Conservation (phyloP, 2,113 vertebrate genomes). For the Tachysurus vachellii region DNA sequence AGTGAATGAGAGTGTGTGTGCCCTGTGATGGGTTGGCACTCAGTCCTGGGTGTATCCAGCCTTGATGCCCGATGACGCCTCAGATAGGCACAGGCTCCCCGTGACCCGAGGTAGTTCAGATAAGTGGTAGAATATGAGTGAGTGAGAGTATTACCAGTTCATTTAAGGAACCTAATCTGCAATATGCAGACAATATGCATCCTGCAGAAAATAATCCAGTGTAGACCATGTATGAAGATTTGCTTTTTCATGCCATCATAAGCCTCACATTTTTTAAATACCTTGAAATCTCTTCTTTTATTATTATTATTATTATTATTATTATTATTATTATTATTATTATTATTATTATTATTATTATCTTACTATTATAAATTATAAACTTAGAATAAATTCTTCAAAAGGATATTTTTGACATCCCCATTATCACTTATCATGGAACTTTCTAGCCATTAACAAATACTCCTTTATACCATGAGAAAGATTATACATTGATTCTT, state of each 20-base stretch:
- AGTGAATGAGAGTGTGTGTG: too few species aligned
- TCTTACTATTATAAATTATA: not conserved
- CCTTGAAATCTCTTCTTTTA: not conserved
- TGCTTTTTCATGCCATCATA: not conserved
- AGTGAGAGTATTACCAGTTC: not conserved
- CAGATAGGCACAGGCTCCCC: too few species aligned
- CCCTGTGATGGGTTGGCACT: too few species aligned
- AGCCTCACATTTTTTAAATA: not conserved
- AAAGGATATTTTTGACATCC: not conserved
- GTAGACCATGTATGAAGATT: not conserved
- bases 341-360: too few species aligned
- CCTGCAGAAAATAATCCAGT: not conserved
- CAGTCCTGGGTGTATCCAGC: too few species aligned
- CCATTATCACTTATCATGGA: not conserved
- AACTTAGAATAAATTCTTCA: not conserved
- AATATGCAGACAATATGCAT: not conserved
- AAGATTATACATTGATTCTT: not conserved
- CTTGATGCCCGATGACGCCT: too few species aligned
- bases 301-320: too few species aligned
- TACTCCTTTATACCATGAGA: not conserved
- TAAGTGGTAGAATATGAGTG: too few species aligned
- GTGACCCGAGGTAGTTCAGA: too few species aligned
- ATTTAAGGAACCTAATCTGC: not conserved
- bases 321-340: too few species aligned
- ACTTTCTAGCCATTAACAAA: not conserved